Evolutionary conservation across 1,140 invertebrate genomes (phyloP).

Genomic region (Bombus confusus): DNA sequence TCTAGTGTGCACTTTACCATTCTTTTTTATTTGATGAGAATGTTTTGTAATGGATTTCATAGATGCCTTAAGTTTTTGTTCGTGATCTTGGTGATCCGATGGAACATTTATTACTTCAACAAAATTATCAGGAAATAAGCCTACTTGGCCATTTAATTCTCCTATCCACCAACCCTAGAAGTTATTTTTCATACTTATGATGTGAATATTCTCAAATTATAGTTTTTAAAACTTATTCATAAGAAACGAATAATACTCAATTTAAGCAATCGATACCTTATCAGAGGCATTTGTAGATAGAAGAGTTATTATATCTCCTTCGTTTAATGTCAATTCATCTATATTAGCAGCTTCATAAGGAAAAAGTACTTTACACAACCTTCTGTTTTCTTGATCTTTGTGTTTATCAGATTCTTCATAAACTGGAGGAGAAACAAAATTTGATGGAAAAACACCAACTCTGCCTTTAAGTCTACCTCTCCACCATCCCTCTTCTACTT

Average conservation of each 20-base stretch:
- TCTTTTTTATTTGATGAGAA: constrained; percentile 70
- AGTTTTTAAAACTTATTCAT: not conserved
- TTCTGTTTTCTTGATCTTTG: constrained; percentile 80
- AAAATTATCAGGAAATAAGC: constrained; percentile 99
- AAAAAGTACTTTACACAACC: constrained; percentile 93
- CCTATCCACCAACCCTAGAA: constrained; percentile 96
- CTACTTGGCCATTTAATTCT: constrained; percentile 93
- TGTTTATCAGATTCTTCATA: constrained; percentile 66
- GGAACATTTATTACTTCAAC: constrained; percentile 86
- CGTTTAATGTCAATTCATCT: constrained; percentile 94
- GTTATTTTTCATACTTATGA: not conserved
- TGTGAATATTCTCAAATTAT: constrained; percentile 1
- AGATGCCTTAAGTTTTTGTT: constrained; percentile 69
- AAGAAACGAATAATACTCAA: not conserved
- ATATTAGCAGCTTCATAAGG: constrained; percentile 96
- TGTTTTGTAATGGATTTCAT: constrained; percentile 60
- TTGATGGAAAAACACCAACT: constrained; percentile 95
- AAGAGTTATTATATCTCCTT: constrained; percentile 95
- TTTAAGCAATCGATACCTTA: constrained; percentile 79
- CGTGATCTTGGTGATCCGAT: constrained; percentile 69
- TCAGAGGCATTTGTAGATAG: constrained; percentile 94
- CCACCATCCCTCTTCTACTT: constrained; percentile 96
- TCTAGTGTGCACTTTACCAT: constrained; percentile 73
- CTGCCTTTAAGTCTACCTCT: constrained; percentile 89
- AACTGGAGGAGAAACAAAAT: constrained; percentile 88